phyloP scores from a whole-genome alignment of 2,888 invertebrate species.

The Ophraella communa region DNA sequence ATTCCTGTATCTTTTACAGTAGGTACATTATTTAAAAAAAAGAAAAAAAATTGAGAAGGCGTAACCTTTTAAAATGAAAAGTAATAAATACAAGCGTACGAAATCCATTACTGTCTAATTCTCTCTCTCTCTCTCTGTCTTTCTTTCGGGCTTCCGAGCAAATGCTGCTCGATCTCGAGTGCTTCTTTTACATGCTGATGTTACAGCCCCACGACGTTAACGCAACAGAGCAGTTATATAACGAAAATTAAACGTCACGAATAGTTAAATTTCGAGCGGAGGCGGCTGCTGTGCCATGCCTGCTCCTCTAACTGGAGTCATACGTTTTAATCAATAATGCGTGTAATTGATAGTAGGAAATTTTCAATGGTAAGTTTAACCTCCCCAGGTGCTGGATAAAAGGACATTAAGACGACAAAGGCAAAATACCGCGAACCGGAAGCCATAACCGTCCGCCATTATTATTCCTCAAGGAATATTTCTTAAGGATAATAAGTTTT shows the following conservation, averaged over 20 bases:
- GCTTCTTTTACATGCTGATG: not conserved
- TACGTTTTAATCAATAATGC: slow-evolving; percentile 48
- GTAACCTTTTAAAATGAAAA: not conserved
- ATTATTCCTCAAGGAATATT: not conserved
- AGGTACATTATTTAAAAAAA: too few relatives aligned
- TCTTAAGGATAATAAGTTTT: too few relatives aligned
- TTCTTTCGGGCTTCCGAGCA: slow-evolving; percentile 10
- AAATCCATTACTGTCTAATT: slow-evolving; percentile 10
- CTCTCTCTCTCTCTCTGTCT: too few relatives aligned
- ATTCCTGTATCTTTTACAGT: too few relatives aligned
- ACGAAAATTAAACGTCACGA: slow-evolving; percentile 40
- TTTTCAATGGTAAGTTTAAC: slow-evolving; percentile 28
- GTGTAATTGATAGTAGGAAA: slow-evolving; percentile 45
- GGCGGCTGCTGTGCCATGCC: slow-evolving; percentile 32
- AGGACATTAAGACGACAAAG: slow-evolving; percentile 17
- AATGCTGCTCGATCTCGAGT: slow-evolving; percentile 8
- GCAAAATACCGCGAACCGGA: not conserved
- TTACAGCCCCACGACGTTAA: not conserved
- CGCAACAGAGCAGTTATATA: slow-evolving; percentile 25
- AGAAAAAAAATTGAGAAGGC: not conserved
- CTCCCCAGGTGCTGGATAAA: slow-evolving; percentile 25
- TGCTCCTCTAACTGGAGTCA: slow-evolving; percentile 38
- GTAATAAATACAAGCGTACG: not conserved
- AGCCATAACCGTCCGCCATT: not conserved
- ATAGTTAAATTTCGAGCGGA: slow-evolving; percentile 41